phyloP scores from a whole-genome alignment of 2,888 invertebrate genomes.

The Encarsia formosa region DNA sequence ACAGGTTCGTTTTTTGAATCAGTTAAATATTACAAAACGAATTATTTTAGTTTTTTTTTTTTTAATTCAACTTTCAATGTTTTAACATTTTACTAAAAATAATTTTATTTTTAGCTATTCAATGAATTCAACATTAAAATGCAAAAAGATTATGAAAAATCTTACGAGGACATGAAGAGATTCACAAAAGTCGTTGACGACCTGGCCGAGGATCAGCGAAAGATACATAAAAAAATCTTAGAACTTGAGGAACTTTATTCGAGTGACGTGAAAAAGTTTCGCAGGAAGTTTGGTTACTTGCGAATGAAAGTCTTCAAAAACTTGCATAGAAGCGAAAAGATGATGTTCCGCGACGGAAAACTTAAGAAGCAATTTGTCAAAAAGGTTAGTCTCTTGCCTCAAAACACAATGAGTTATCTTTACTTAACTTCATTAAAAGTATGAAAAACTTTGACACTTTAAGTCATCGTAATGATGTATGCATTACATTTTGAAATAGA shows the following conservation, averaged over 20 bases:
- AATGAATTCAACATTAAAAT: constrained; percentile 29
- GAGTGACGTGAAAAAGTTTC: constrained; percentile 30
- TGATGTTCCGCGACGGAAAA: constrained; percentile 31
- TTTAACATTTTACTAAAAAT: too few species aligned
- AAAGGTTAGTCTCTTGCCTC: constrained; percentile 33
- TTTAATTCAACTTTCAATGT: too few species aligned
- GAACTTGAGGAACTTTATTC: constrained; percentile 26
- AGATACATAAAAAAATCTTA: constrained; percentile 34
- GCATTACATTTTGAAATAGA: constrained; percentile 19
- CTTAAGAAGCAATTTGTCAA: constrained; percentile 30
- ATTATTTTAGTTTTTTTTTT: background rate
- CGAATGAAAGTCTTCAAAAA: constrained; percentile 35
- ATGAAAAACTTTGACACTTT: too few species aligned
- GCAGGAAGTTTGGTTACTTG: constrained; percentile 31
- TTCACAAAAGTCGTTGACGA: constrained; percentile 33
- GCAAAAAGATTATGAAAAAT: constrained; percentile 33
- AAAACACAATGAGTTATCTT: too few species aligned
- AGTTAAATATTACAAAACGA: too few species aligned
- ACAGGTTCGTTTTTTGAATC: too few species aligned
- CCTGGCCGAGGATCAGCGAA: constrained; percentile 30
- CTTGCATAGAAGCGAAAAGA: constrained; percentile 32
- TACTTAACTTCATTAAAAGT: too few species aligned
- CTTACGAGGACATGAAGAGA: constrained; percentile 31
- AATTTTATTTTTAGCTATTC: constrained; percentile 25
- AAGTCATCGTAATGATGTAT: too few species aligned